Base-by-base conservation (phyloP, 2,113 vertebrate genomes). In the Aepyceros melampus region DNA sequence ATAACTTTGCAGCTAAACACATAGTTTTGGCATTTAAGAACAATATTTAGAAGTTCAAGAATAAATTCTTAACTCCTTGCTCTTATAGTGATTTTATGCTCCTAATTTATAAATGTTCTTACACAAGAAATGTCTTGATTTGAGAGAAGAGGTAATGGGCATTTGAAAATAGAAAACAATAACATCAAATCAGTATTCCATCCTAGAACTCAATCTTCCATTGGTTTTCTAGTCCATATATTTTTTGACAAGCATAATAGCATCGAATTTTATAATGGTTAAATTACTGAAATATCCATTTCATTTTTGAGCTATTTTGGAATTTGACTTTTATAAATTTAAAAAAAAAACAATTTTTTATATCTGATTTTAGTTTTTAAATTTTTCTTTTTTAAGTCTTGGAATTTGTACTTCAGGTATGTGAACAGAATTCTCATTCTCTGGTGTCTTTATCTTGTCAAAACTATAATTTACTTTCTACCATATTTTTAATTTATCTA, bases 281-380 rank as follows among this genome's bases (percentile, higher is more conserved):
- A 89, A 92, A 15, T 74, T 89, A 49, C 13, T 45, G 2, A 25
- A 96, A 60, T 86, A 62, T 56, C 47, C 56, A 27, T 47, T 93
- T 79, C 27, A 85, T 76, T 88, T 91, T 95, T 88, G 9, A 96
- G 9, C 13, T 81, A 58, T 67, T 84, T 43, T 83, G 33, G 10
- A 98, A 96, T 53, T 89, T 86, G 12, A 67, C n/a, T 51, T 89
- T 74, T 87, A 76, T 9, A 81, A 55, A 88, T 85, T 47, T 21
- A 25, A 51, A 62, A 31, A 86, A 25, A 84, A 40, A 53, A 31
- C 16, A 2, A 51, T n/a, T 33, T 71, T 84, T 74, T 82, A 51
- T 45, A 81, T 17, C 10, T 83, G 7, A n/a, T 55, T 78, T 95
- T 93, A 60, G 60, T 49, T 95, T 93, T 95, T 91, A 84, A 97